Evolutionary conservation across 1,140 invertebrate genomes (phyloP).

Genomic region (Diploscapter pachys): DNA sequence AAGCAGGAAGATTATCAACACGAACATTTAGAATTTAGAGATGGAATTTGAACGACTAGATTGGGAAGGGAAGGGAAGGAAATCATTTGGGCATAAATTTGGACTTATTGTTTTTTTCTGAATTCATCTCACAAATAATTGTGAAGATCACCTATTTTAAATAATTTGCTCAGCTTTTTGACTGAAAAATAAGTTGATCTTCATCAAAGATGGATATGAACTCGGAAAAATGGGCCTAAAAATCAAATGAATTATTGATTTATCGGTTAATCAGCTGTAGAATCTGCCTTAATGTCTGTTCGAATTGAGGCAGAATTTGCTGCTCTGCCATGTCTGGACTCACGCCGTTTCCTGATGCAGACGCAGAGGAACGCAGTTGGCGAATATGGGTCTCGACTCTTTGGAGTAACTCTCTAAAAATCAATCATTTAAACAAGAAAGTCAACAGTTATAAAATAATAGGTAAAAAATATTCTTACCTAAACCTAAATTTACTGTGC

Average conservation of each 20-base stretch:
- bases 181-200: no score
- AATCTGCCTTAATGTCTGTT: constrained; percentile 49
- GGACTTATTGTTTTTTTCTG: no score
- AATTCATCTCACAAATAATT: no score
- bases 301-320: constrained; percentile 46
- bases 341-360: constrained; percentile 7
- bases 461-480: constrained; percentile 33
- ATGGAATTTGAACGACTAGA: no score
- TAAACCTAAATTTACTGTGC: constrained; percentile 56
- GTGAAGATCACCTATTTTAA: no score
- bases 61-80: no score
- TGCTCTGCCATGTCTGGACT: constrained; percentile 35
- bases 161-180: no score
- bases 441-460: constrained; percentile 11
- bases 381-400: constrained; percentile 47
- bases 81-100: no score
- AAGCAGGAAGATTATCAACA: no score
- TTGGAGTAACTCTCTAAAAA: constrained; percentile 51
- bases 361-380: constrained; percentile 44
- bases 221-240: no score
- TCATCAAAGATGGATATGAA: no score
- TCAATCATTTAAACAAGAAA: constrained; percentile 1
- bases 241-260: background rate
- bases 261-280: constrained; percentile 49
- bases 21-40: no score